Base-by-base conservation (phyloP, 1,140 invertebrate species). In the Microplitis demolitor region DNA sequence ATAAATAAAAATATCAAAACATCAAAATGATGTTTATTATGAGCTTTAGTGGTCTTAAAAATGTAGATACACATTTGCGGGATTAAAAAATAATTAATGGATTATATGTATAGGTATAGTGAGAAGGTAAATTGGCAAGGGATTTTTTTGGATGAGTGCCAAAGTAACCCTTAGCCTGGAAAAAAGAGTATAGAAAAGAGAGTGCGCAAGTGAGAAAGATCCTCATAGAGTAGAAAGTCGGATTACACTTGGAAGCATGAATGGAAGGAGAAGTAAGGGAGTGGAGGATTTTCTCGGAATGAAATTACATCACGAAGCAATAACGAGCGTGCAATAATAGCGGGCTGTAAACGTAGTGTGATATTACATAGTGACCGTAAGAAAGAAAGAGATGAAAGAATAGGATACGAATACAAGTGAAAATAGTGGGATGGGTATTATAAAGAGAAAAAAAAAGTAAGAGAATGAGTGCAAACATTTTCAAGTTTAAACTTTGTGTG, bases 261-360 rank as follows among this genome's bases (percentile, higher is more conserved):
- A 39, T n/a, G 16, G 62, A 24, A 13, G 53, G n/a, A 16, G 53
- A 56, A 56, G 53, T 37, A 35, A 71, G 56, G 24, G 58, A 33
- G 34, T 73, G 31, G 66, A 66, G 66, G 35, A 67, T 45, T 66
- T 34, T 58, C 66, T 58, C 45, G 64, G 73, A 71, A 54, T 78
- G 74, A 78, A 79, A 79, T 81, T 81, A 79, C 75, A 78, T 76
- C 66, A 74, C 58, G 60, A 66, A 76, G 75, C 73, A 78, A 78
- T 78, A 81, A 78, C 74, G 75, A 78, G 77, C 53, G 74, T 66
- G 77, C 75, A 78, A 81, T 79, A 79, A 81, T 78, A 75, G 79
- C 35, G 74, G 45, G 73, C 69, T 72, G 73, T 66, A 78, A 74
- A 76, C 56, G 68, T 37, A 71, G 33, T 14, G 24, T 3, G 14